phyloP scores from a whole-genome alignment of 2,797 vertebrate genomes.

The Propithecus deckenii region DNA sequence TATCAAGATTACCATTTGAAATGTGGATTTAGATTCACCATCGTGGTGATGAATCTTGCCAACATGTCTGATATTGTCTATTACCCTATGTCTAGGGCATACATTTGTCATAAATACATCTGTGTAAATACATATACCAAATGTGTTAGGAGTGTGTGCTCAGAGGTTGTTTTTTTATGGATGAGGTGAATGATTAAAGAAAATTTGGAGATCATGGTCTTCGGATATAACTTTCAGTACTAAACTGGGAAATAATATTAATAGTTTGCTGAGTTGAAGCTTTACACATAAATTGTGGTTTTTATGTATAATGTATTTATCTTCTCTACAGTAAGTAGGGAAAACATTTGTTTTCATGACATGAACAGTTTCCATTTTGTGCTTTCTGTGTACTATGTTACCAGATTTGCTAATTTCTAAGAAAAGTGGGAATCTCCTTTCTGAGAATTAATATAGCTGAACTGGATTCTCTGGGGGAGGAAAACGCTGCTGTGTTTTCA shows the following conservation, averaged over 20 bases:
- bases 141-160: background rate
- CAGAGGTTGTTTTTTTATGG: background rate
- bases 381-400: background rate
- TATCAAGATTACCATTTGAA: background rate
- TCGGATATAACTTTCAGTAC: background rate
- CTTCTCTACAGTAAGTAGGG: background rate
- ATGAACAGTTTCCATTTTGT: background rate
- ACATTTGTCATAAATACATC: background rate
- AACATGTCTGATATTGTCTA: background rate
- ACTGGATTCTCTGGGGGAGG: background rate
- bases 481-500: background rate
- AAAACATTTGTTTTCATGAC: conserved; percentile 41
- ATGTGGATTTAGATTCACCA: background rate
- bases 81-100: background rate
- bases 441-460: conserved; percentile 3
- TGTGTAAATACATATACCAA: background rate
- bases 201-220: background rate
- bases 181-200: background rate
- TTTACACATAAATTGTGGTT: background rate
- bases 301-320: background rate
- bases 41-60: background rate
- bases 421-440: background rate
- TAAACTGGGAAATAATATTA: background rate
- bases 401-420: conserved; percentile 48
- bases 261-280: background rate